A percentile compares a stretch with the other conserved stretches of the same genome.
Evolutionary conservation across 2,113 vertebrate genomes (phyloP).

Genomic region (Mormoops blainvillei): DNA sequence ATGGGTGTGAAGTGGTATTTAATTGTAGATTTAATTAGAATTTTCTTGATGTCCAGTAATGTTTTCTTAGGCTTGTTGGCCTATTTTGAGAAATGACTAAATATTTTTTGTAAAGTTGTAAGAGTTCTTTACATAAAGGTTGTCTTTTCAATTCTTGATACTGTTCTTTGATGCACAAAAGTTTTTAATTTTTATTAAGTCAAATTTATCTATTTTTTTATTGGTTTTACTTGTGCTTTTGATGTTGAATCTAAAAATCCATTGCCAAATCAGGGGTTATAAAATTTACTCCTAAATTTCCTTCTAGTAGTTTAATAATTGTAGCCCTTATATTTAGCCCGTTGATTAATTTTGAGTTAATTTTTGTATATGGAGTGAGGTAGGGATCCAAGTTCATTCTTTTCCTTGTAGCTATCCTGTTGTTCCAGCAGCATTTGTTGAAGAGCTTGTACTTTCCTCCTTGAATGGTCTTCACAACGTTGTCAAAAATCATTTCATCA

Average conservation of each 20-base stretch:
- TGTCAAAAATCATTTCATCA: not conserved
- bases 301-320: not conserved
- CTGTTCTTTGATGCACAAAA: not conserved
- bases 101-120: not conserved
- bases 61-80: not conserved
- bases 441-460: not conserved
- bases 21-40: not conserved
- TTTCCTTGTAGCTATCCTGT: not conserved
- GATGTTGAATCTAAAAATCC: not conserved
- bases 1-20: not conserved
- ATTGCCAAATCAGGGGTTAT: not conserved
- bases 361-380: not conserved
- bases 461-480: not conserved
- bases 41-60: not conserved
- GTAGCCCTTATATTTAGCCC: not conserved
- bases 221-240: not conserved
- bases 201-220: not conserved
- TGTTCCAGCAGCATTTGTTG: not conserved
- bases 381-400: not conserved
- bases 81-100: not conserved
- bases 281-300: not conserved
- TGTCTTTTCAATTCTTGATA: not conserved
- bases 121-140: not conserved
- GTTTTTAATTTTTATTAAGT: not conserved
- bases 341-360: not conserved